Evolutionary conservation across 2,113 vertebrate species (phyloP), one percentile per base, ranked within the genome.

Genomic region (Oncorhynchus tshawytscha): DNA sequence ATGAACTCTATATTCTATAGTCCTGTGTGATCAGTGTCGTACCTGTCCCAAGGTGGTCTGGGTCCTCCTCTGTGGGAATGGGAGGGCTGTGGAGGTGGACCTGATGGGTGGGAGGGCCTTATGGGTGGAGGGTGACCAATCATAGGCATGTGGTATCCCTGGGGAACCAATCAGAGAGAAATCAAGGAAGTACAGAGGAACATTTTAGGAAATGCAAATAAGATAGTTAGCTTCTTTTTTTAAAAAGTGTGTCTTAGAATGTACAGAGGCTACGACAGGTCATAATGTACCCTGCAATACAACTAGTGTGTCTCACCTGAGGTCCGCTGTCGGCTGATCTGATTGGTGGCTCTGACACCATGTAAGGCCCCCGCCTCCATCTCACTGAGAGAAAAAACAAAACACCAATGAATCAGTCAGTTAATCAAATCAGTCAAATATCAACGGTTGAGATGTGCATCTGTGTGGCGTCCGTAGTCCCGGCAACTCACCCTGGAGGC

Each of bases 61-160:
- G 78, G 67, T 29, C 79, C 84, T 5, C 84, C 89, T 79, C 91
- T 80, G 15, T 88, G 86, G 75, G 84, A 29, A 29, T 83, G 90
- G 13, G 83, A 86, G 9, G 84, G 80, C 7, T 87, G 72, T 54
- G 88, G 70, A 72, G 81, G 88, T 25, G 82, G 87, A 62, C 85
- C 91, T 91, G 29, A 66, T 84, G 81, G 71, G 59, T 90, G 88
- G 70, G 86, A 74, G 0, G 77, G 94, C 25, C 86, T 87, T 24
- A 62, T 0, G 25, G 94, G 85, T 48, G 94, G 92, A 12, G 95
- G 93, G 77, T 94, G 96, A 70, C 95, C 93, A 72, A 97, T 90
- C 2, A 96, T 91, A 71, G 93, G 93, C 78, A 98, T 92, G 78
- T 95, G 95, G 85, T 94, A 97, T 70, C 94, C 94, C 96, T 99